Base-by-base conservation (phyloP, 2,797 vertebrate genomes). In the Diplodus sargus region DNA sequence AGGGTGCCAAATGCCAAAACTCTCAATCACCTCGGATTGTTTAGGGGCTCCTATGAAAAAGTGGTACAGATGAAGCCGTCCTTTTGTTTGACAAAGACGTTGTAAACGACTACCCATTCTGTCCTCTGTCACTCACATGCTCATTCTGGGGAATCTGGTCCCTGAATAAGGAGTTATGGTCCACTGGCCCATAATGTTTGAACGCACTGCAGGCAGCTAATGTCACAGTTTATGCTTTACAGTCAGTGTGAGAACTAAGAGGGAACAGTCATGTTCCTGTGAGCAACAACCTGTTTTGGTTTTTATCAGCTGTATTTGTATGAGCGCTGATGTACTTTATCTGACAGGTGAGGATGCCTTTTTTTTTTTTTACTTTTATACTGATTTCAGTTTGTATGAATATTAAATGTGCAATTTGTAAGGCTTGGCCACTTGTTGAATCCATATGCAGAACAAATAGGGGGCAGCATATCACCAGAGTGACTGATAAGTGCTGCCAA, bases 21-120 rank as follows among this genome's bases (percentile, higher is more conserved):
- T 11, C 49, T 66, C 34, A 42, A 22, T 79, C 49, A 66, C 54
- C 18, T 72, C 62, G 18, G 47, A 75, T n/a, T 65, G 74, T 57
- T 58, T 25, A 16, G 48, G 23, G 30, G 6, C 30, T 30, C 12
- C 13, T 34, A 15, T 34, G 28, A 34, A 66, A 48, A 48, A 28
- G 3, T 45, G 13, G 20, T 65, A 74, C 2, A 53, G 48, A 48
- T 64, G 25, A 78, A 67, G 39, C 53, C 42, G 51, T 68, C 25
- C 13, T 60, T 71, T 45, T 9, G 48, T 78, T 65, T 70, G n/a
- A 45, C 70, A 53, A 68, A 48, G n/a, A 56, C 8, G 3, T 15
- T n/a, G 5, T 28, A 15, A 45, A 53, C 4, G 3, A 20, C 60
- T 23, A 3, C 17, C 28, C 23, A 14, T 23, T 56, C 15, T 17